Evolutionary conservation across 1,140 invertebrate genomes (phyloP), one percentile per base, ranked within the genome.

Genomic region (Bombus cullumanus): DNA sequence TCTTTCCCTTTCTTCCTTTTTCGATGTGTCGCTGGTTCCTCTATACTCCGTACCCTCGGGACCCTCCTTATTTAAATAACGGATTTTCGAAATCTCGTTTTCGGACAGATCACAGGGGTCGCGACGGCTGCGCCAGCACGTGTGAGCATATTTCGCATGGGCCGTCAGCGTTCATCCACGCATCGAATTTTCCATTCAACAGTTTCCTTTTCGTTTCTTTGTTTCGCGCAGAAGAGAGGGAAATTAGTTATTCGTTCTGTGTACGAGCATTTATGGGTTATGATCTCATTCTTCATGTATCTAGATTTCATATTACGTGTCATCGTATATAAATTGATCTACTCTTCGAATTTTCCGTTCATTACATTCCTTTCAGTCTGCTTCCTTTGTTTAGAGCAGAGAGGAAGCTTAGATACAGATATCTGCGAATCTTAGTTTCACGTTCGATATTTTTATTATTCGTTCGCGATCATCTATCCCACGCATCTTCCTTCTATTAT

Each of bases 81-180:
- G 95, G 94, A 95, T 95, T 95, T 95, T 95, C 92, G 86, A 95
- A 95, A 95, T 95, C 94, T 94, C 92, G 94, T 95, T 95, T 95
- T 92, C 91, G 90, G 71, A n/a, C n/a, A 34, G 83, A 78, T 81
- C 66, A 25, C 41, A 57, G 81, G 73, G 72, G 78, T 75, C 41
- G 25, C 34, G 34, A 39, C 59, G 69, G 62, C 41, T 81, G 78
- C 76, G 62, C 72, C 83, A 18, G 72, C 88, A 90, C 88, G 78
- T 84, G 87, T 81, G 87, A 15, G 43, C 22, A 39, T 53, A 31
- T 53, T 69, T 73, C 31, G 79, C 34, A 62, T n/a, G 15, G 5
- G 18, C 28, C 59, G 31, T 12, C 34, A n/a, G 5, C n/a, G 12
- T n/a, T 9, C 12, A 12, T 8, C n/a, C 6, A 31, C 53, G 25